phyloP scores from a whole-genome alignment of 2,888 invertebrate genomes.

The Acrobasis suavella region DNA sequence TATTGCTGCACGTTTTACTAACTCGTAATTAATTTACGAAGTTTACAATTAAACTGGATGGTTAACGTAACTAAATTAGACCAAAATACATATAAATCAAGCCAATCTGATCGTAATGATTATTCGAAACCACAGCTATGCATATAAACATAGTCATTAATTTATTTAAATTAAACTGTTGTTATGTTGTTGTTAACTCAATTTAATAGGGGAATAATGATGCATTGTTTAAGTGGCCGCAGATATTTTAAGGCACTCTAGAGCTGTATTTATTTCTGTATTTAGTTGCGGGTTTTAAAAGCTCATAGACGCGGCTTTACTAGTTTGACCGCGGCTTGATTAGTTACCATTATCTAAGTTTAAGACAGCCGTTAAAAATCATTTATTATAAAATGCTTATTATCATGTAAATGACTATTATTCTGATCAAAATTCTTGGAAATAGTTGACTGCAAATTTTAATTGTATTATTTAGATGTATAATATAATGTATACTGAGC shows the following conservation, averaged over 20 bases:
- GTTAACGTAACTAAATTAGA: neutral
- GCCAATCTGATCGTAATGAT: constrained; percentile 11
- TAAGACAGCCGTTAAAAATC: too few species aligned
- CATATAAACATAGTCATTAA: neutral
- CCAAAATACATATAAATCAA: neutral
- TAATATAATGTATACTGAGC: too few species aligned
- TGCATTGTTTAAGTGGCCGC: neutral
- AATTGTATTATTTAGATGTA: too few species aligned
- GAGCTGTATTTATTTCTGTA: neutral
- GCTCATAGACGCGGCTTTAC: neutral
- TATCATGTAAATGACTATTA: too few species aligned
- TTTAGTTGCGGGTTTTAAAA: neutral
- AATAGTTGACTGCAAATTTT: too few species aligned
- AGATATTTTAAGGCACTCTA: neutral
- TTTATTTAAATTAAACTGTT: constrained; percentile 4
- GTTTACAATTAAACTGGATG: neutral
- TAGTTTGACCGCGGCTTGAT: too few species aligned
- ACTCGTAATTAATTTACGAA: constrained; percentile 1
- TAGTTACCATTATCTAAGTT: too few species aligned
- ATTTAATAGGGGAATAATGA: neutral
- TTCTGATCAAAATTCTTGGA: too few species aligned
- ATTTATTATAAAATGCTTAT: too few species aligned
- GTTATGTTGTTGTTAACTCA: neutral
- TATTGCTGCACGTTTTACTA: too few species aligned
- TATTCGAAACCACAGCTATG: constrained; percentile 6